Evolutionary conservation across 1,140 invertebrate species (phyloP).

Genomic region (Aethina tumida): DNA sequence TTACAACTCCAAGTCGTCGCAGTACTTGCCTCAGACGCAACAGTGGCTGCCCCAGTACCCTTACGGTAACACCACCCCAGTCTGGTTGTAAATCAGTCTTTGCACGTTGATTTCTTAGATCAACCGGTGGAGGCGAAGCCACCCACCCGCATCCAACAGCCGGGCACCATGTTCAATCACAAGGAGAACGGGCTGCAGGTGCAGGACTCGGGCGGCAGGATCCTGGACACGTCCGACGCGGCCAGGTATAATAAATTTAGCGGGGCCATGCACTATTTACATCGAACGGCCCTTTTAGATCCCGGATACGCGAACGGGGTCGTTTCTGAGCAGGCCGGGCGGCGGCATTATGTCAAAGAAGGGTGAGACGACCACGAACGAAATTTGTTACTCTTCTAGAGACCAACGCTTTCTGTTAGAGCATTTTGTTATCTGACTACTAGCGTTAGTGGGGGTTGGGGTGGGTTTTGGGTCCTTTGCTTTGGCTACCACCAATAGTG

Average conservation of each 20-base stretch:
- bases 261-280: slow-evolving; percentile 31
- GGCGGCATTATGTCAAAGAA: too few relatives aligned
- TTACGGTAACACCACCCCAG: slow-evolving; percentile 19
- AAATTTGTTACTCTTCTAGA: too few relatives aligned
- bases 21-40: slow-evolving; percentile 22
- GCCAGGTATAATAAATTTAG: slow-evolving; percentile 36
- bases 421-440: too few relatives aligned
- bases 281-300: slow-evolving; percentile 24
- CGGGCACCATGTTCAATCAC: slow-evolving; percentile 62
- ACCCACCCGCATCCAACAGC: too few relatives aligned
- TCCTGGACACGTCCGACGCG: slow-evolving; percentile 37
- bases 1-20: slow-evolving; percentile 19
- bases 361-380: too few relatives aligned
- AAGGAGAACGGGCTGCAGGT: slow-evolving; percentile 50
- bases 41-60: slow-evolving; percentile 22
- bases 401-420: too few relatives aligned
- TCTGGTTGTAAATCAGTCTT: slow-evolving; percentile 1
- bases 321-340: too few relatives aligned
- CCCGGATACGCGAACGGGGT: slow-evolving; percentile 16
- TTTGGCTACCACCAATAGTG: too few relatives aligned
- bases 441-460: too few relatives aligned
- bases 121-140: slow-evolving; percentile 31
- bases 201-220: slow-evolving; percentile 38
- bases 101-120: slow-evolving; percentile 2
- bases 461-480: too few relatives aligned